Evolutionary conservation across 1,140 invertebrate genomes (phyloP).

Genomic region (Leptopilina boulardi): DNA sequence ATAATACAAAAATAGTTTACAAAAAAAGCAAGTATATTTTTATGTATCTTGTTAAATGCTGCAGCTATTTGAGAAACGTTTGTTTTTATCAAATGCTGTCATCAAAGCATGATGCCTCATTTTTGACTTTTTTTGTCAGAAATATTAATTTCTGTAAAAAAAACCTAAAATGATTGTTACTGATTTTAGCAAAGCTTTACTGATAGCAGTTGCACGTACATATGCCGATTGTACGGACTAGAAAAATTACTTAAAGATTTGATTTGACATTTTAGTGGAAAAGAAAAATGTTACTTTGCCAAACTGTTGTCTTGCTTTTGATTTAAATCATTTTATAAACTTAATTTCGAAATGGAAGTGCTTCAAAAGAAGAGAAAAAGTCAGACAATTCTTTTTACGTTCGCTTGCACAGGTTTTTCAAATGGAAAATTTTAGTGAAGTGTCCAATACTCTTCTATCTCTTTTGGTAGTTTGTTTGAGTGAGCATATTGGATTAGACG

Average conservation of each 20-base stretch:
- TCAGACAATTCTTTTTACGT: slow-evolving; percentile 44
- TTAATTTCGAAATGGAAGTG: slow-evolving; percentile 45
- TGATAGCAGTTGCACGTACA: slow-evolving; percentile 39
- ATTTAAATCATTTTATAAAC: slow-evolving; percentile 46
- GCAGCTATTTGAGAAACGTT: slow-evolving; percentile 8
- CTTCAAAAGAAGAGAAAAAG: slow-evolving; percentile 40
- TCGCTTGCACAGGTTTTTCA: slow-evolving; percentile 42
- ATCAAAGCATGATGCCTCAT: slow-evolving; percentile 41
- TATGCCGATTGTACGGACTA: slow-evolving; percentile 35
- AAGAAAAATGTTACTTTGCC: slow-evolving; percentile 34
- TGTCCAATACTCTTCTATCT: slow-evolving; percentile 37
- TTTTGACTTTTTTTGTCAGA: slow-evolving; percentile 41
- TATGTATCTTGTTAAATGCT: slow-evolving; percentile 41
- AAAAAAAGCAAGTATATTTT: slow-evolving; percentile 38
- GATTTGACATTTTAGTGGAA: slow-evolving; percentile 20
- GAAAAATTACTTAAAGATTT: slow-evolving; percentile 37
- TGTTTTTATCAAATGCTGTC: slow-evolving; percentile 44
- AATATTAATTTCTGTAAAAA: slow-evolving; percentile 19
- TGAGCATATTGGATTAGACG: slow-evolving; percentile 37
- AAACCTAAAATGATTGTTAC: slow-evolving; percentile 36
- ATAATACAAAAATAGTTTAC: not conserved
- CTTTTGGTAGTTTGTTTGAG: slow-evolving; percentile 46
- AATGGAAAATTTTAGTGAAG: slow-evolving; percentile 35
- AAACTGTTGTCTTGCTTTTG: slow-evolving; percentile 35
- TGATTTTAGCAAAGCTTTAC: slow-evolving; percentile 39